Evolutionary conservation across 2,888 invertebrate species (phyloP).

Genomic region (Mermis nigrescens): DNA sequence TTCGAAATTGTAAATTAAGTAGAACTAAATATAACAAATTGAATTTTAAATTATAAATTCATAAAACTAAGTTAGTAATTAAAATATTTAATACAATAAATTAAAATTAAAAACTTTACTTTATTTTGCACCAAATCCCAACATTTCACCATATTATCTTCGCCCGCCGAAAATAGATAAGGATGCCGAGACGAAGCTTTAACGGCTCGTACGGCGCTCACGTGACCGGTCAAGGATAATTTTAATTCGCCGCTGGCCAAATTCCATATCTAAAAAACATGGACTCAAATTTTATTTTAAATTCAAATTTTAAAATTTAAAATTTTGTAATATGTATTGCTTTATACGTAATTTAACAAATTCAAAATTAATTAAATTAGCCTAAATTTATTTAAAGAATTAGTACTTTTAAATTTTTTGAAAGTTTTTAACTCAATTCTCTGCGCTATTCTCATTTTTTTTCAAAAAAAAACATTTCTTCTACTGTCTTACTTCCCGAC

Average conservation of each 20-base stretch:
- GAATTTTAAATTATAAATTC: too few species aligned
- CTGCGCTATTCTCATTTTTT: too few species aligned
- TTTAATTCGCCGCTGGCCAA: slow-evolving; percentile 81
- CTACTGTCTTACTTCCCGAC: too few species aligned
- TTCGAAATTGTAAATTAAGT: too few species aligned
- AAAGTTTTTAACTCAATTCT: too few species aligned
- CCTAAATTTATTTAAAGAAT: slow-evolving; percentile 5
- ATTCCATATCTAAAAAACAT: slow-evolving; percentile 72
- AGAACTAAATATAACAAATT: too few species aligned
- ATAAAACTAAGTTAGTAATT: too few species aligned
- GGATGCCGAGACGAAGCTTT: slow-evolving; percentile 85
- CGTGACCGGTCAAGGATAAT: slow-evolving; percentile 90
- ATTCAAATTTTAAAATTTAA: too few species aligned
- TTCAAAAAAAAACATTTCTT: too few species aligned
- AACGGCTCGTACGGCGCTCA: slow-evolving; percentile 85
- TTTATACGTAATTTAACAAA: too few species aligned
- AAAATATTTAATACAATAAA: background rate
- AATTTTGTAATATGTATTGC: too few species aligned
- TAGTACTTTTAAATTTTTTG: background rate
- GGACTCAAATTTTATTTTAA: too few species aligned
- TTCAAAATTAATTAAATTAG: background rate
- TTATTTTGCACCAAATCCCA: slow-evolving; percentile 99
- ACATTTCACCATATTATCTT: slow-evolving; percentile 96
- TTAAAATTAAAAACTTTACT: slow-evolving; percentile 40
- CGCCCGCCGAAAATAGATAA: slow-evolving; percentile 92